Evolutionary conservation across 1,140 invertebrate species (phyloP).

Genomic region (Lanistes nyassanus): DNA sequence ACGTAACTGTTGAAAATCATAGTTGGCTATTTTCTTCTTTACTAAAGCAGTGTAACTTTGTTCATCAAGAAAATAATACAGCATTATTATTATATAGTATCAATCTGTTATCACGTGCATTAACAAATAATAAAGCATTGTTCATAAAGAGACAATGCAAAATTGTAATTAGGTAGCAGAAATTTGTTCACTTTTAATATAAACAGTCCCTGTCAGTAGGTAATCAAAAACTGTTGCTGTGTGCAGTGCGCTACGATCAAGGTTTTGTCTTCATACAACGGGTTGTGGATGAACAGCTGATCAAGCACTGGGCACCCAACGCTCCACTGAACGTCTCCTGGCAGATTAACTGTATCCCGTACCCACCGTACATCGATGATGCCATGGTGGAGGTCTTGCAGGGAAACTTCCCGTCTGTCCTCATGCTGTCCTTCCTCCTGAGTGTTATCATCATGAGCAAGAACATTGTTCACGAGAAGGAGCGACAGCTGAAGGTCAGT

Average conservation of each 20-base stretch:
- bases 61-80: too few relatives aligned
- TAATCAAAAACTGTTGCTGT: slow-evolving; percentile 26
- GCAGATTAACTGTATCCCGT: slow-evolving; percentile 36
- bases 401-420: slow-evolving; percentile 68
- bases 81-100: too few relatives aligned
- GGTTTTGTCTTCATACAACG: slow-evolving; percentile 78
- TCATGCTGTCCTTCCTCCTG: slow-evolving; percentile 77
- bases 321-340: slow-evolving; percentile 13
- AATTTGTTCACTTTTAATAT: too few relatives aligned
- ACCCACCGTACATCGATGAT: slow-evolving; percentile 38
- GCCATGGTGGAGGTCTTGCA: slow-evolving; percentile 61
- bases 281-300: slow-evolving; percentile 73
- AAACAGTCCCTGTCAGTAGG: too few relatives aligned
- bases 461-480: slow-evolving; percentile 64
- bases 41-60: too few relatives aligned
- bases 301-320: slow-evolving; percentile 52
- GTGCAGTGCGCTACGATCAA: slow-evolving; percentile 75
- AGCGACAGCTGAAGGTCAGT: slow-evolving; percentile 61
- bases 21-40: too few relatives aligned
- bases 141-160: too few relatives aligned
- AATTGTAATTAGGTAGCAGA: too few relatives aligned
- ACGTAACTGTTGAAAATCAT: too few relatives aligned
- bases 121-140: too few relatives aligned
- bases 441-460: slow-evolving; percentile 52
- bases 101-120: too few relatives aligned